phyloP scores from a whole-genome alignment of 2,113 vertebrate genomes.

The Oryctolagus cuniculus region DNA sequence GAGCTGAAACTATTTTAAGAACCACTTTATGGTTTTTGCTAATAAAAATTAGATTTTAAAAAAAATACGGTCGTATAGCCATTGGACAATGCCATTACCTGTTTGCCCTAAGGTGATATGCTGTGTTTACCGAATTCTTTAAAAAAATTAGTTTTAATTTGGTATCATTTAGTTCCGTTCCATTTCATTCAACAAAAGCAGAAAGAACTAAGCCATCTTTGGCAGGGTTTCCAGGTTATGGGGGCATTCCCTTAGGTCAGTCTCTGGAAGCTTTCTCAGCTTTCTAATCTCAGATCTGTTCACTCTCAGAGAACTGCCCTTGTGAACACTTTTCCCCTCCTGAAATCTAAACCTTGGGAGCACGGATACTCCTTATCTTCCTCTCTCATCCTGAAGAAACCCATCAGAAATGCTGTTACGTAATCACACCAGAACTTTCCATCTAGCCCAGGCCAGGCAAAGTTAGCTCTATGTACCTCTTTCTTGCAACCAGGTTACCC shows the following conservation, averaged over 20 bases:
- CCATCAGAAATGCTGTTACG: not conserved
- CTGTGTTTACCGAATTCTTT: conserved; percentile 58
- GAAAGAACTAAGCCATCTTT: not conserved
- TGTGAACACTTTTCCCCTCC: fast-evolving
- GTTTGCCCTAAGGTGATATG: conserved; percentile 42
- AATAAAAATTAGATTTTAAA: conserved; percentile 74
- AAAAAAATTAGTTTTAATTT: conserved; percentile 67
- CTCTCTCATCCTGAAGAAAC: not conserved
- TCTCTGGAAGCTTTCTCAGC: not conserved
- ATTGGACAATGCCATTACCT: conserved; percentile 45
- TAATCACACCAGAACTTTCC: not conserved
- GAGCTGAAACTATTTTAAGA: conserved; percentile 80
- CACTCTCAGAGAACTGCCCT: conserved; percentile 25
- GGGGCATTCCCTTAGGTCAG: not conserved
- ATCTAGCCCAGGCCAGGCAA: not conserved
- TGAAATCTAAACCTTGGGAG: not conserved
- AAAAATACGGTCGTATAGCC: conserved; percentile 47
- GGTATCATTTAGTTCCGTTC: conserved; percentile 14
- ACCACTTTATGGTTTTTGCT: conserved; percentile 74
- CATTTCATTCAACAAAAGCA: conserved; percentile 24
- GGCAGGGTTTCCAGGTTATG: not conserved
- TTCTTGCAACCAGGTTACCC: not conserved
- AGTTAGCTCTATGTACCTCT: conserved; percentile 36
- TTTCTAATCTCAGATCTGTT: conserved; percentile 4
- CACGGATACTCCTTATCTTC: not conserved